These are phyloP conservation scores for Parascotia fuliginaria DNA, from an alignment of 2,888 invertebrate species.

Conservation along the genomic window DNA sequence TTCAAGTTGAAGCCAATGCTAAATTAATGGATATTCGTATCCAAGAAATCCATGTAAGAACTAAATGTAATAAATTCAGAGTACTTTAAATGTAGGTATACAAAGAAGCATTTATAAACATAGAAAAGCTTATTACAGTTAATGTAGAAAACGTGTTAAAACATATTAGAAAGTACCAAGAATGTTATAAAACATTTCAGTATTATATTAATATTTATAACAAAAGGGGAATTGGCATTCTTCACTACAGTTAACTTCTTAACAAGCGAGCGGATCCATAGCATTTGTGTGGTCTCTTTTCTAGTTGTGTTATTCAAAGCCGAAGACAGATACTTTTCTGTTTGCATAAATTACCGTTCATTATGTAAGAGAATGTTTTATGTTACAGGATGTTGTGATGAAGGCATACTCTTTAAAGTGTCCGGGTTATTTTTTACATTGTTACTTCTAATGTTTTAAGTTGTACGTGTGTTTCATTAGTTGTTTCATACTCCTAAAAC, in stretches of 20 bases:
- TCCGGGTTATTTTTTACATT: slow-evolving; percentile 53
- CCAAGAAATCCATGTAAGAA: not conserved
- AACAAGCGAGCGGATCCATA: slow-evolving; percentile 36
- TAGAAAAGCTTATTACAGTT: not conserved
- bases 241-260: slow-evolving; percentile 16
- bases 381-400: slow-evolving; percentile 77
- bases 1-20: not conserved
- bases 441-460: slow-evolving; percentile 51
- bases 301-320: slow-evolving; percentile 47
- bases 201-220: slow-evolving; percentile 7
- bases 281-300: slow-evolving; percentile 60
- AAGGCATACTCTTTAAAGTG: slow-evolving; percentile 63
- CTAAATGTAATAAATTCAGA: not conserved
- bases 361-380: slow-evolving; percentile 79
- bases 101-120: not conserved
- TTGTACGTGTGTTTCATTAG: slow-evolving; percentile 47
- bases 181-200: not conserved
- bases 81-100: not conserved
- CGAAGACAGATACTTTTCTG: slow-evolving; percentile 73
- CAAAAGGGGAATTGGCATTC: slow-evolving; percentile 2
- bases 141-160: not conserved
- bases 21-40: not conserved
- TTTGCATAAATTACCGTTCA: slow-evolving; percentile 77
- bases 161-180: not conserved
- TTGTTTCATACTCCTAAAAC: no score